Conservation (phyloP, 1,140 invertebrate species). For the Drosophila mojavensis region DNA sequence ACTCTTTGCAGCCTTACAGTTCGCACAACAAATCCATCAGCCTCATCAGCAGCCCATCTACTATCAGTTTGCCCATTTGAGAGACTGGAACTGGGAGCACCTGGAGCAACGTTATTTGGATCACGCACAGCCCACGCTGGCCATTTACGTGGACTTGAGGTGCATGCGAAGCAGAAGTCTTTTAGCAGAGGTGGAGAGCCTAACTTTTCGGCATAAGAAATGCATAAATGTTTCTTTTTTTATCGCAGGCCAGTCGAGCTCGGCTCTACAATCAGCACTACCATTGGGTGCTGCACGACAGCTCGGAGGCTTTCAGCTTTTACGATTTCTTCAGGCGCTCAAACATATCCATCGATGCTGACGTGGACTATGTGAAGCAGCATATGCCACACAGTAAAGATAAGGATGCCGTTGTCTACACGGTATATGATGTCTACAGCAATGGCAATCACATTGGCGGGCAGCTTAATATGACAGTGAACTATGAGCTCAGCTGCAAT, state of each 20-base stretch:
- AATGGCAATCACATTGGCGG: constrained; percentile 76
- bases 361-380: constrained; percentile 56
- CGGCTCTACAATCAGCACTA: constrained; percentile 74
- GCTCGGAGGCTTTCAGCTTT: constrained; percentile 18
- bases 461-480: constrained; percentile 63
- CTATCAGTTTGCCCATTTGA: constrained; percentile 61
- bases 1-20: constrained; percentile 40
- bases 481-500: constrained; percentile 58
- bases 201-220: background rate
- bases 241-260: constrained; percentile 42
- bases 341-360: constrained; percentile 73
- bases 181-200: constrained; percentile 40
- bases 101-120: constrained; percentile 54
- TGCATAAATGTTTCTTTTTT: background rate
- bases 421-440: constrained; percentile 71
- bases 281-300: constrained; percentile 70
- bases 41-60: constrained; percentile 46
- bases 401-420: constrained; percentile 10
- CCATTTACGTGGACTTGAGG: constrained; percentile 66
- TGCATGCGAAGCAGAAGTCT: constrained; percentile 42
- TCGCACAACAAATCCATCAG: constrained; percentile 37
- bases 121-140: constrained; percentile 57
- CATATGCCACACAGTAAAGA: background rate
- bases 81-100: constrained; percentile 31
- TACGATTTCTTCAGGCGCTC: constrained; percentile 42